Base-by-base conservation (phyloP, 2,113 vertebrate species). In the Struthio camelus region DNA sequence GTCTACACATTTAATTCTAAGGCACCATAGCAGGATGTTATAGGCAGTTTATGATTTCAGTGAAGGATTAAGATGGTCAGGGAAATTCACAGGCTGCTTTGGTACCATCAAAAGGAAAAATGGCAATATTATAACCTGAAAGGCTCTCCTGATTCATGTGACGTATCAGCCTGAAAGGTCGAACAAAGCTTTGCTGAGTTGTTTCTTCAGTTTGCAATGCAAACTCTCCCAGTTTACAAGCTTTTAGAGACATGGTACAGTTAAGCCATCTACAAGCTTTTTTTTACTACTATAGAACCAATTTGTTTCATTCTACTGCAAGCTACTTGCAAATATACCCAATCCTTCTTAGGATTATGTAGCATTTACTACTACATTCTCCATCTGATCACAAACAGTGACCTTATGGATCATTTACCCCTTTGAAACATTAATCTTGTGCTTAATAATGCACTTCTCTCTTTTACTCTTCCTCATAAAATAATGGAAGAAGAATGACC, bases 371-470 rank as follows among this genome's bases (percentile, higher is more conserved):
- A 12, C 14, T 61, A 51, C 6, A 13, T 92, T 93, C 36, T 92
- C 61, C 73, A 59, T 38, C 87, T n/a, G 9, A 50, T 81, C 81
- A 77, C 87, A 94, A 95, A 81, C 20, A 87, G 80, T 85, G 80
- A 84, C 20, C 17, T 91, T 28, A 67, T 61, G 56, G 77, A 87
- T 86, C 53, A 27, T 84, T 92, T 85, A 81, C 53, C 82, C 34
- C 51, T 80, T 87, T 92, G 90, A 91, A 97, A 78, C 25, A 79
- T 64, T 90, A 70, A 79, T 93, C 65, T 91, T 72, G 50, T 65
- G 13, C 11, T 70, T 91, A 94, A 77, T 87, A 89, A 72, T 16
- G 11, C 18, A 64, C 51, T 81, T 91, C 19, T 62, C 9, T 44
- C 27, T 71, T 76, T 71, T 23, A 32, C 7, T 80, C 1, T 0